Conservation (phyloP, 2,797 vertebrate species). For the Poecilia wingei region DNA sequence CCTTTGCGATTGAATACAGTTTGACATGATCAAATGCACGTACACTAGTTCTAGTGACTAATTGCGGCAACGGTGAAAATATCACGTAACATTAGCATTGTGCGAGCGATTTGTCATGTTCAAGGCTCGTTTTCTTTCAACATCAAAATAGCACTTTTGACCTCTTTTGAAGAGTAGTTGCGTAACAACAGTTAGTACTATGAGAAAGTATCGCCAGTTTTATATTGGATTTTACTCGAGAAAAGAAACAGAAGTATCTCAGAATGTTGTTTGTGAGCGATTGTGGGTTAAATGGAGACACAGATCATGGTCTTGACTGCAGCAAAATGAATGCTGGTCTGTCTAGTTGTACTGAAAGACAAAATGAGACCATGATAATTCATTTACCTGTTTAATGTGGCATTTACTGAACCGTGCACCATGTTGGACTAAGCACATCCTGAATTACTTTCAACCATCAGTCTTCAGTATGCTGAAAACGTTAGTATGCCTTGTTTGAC, state of each 20-base stretch:
- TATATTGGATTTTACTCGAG: not conserved
- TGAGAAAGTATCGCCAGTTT: conserved; percentile 12
- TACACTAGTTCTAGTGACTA: conserved; percentile 33
- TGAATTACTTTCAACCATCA: not conserved
- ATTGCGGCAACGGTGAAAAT: not conserved
- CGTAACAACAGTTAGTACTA: not conserved
- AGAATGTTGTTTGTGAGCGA: not conserved
- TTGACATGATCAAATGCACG: conserved; percentile 58
- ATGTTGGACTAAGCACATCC: not conserved
- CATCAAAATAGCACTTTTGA: not conserved
- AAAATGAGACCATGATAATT: not conserved
- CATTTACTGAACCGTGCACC: not conserved
- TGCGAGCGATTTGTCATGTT: not conserved
- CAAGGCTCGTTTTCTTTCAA: not conserved
- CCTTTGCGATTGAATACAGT: not conserved
- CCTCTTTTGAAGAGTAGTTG: not conserved
- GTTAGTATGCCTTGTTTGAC: not conserved
- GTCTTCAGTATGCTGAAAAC: not conserved
- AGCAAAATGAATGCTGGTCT: not conserved
- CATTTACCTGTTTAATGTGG: not conserved
- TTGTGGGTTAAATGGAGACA: not conserved
- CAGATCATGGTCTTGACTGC: not conserved
- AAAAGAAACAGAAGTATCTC: not conserved
- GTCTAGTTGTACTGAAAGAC: not conserved
- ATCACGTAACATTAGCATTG: conserved; percentile 4